phyloP scores from a whole-genome alignment of 2,113 vertebrate genomes.

The Neomonachus schauinslandi region DNA sequence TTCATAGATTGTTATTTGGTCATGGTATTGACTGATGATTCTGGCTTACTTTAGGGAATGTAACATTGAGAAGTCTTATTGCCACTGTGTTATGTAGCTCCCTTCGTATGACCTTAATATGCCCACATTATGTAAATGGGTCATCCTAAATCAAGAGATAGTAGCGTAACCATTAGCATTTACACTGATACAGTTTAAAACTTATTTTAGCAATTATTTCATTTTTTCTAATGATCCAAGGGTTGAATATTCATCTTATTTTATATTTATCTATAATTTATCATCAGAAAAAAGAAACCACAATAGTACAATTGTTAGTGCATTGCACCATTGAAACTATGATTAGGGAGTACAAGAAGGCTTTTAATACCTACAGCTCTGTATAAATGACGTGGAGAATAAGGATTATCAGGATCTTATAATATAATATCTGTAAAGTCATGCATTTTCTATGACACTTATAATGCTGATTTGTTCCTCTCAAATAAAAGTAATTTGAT shows the following conservation, averaged over 20 bases:
- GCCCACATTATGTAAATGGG: background rate
- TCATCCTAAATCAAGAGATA: slow-evolving; percentile 74
- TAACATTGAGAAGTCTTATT: slow-evolving; percentile 76
- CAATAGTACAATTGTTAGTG: background rate
- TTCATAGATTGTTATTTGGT: slow-evolving; percentile 76
- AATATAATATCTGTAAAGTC: background rate
- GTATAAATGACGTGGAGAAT: background rate
- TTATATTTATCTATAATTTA: background rate
- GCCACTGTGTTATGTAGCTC: background rate
- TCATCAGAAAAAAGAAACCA: background rate
- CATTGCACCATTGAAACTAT: no score
- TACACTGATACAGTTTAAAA: slow-evolving; percentile 70
- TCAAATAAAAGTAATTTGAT: background rate
- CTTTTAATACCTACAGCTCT: background rate
- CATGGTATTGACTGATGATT: slow-evolving; percentile 78
- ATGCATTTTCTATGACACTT: background rate
- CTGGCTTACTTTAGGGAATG: slow-evolving; percentile 66
- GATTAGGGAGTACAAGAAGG: background rate
- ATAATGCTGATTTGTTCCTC: background rate
- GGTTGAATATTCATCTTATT: slow-evolving; percentile 55
- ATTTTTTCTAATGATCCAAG: background rate
- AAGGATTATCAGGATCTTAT: background rate
- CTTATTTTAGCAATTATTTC: slow-evolving; percentile 67
- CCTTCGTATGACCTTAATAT: slow-evolving; percentile 35
- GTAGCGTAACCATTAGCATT: slow-evolving; percentile 75